Percentiles rank a stretch among this genome's conserved stretches.
phyloP scores from a whole-genome alignment of 2,113 vertebrate genomes.

The Vicugna pacos region DNA sequence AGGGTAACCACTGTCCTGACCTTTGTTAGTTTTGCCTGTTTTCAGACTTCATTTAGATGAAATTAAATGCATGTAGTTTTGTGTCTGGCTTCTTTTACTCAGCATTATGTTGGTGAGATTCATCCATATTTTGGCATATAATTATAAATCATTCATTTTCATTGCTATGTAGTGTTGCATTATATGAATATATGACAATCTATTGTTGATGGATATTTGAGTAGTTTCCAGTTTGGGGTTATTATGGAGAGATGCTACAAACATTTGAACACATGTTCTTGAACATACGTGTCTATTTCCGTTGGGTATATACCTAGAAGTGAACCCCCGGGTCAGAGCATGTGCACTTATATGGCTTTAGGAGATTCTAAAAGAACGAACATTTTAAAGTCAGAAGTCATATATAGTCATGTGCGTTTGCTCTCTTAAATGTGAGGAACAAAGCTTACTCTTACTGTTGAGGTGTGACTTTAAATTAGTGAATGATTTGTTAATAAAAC shows the following conservation, averaged over 20 bases:
- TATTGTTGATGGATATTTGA: not conserved
- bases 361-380: constrained; percentile 15
- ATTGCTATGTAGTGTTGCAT: not conserved
- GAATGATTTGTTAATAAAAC: constrained; percentile 42
- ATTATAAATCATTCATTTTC: not conserved
- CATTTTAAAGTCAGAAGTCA: constrained; percentile 16
- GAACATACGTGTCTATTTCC: not conserved
- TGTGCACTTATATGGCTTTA: not conserved
- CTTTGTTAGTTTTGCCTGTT: not conserved
- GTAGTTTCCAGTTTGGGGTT: not conserved
- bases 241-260: not conserved
- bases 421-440: constrained; percentile 6
- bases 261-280: not conserved
- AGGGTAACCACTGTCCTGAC: not conserved
- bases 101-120: not conserved
- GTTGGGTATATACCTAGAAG: not conserved
- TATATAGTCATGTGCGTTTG: not conserved
- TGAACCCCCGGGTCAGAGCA: not conserved
- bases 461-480: constrained; percentile 47
- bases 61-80: not conserved
- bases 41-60: not conserved
- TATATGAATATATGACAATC: not conserved
- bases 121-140: not conserved
- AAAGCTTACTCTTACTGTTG: not conserved
- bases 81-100: not conserved